Evolutionary conservation across 2,888 invertebrate species (phyloP).

Genomic region (Muscina levida): DNA sequence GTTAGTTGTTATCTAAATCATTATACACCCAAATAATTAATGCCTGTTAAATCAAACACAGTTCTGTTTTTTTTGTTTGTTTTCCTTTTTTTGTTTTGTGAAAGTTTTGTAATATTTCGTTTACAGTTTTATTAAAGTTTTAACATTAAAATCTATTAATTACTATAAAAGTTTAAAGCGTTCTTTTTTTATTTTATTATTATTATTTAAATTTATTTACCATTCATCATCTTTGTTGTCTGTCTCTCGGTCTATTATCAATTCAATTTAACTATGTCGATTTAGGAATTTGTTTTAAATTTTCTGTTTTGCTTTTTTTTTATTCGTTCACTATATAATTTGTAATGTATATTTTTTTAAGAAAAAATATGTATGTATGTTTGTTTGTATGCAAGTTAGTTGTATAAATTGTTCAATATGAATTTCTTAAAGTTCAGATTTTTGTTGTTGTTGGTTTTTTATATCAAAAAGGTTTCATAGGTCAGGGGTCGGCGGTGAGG

Average conservation of each 20-base stretch:
- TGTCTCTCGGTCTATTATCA: conserved; percentile 44
- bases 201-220: conserved; percentile 57
- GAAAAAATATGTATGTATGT: conserved; percentile 48
- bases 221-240: conserved; percentile 13
- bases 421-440: conserved; percentile 4
- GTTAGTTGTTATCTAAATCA: too few relatives aligned
- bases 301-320: conserved; percentile 22
- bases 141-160: conserved; percentile 66
- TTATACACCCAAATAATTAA: neutral
- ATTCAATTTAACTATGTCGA: conserved; percentile 61
- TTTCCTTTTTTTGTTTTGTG: conserved; percentile 44
- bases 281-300: conserved; percentile 59
- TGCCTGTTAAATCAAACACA: conserved; percentile 15
- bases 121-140: conserved; percentile 51
- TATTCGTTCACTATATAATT: too few relatives aligned
- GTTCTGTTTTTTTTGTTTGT: conserved; percentile 31
- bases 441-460: conserved; percentile 6
- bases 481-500: neutral
- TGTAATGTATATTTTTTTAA: conserved; percentile 23
- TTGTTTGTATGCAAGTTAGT: conserved; percentile 13
- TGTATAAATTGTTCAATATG: conserved; percentile 37
- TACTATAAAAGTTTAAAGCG: conserved; percentile 66
- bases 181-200: conserved; percentile 57
- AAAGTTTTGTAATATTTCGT: conserved; percentile 44
- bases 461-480: conserved; percentile 25